phyloP scores from a whole-genome alignment of 1,140 invertebrate species.

The Dryas iulia region DNA sequence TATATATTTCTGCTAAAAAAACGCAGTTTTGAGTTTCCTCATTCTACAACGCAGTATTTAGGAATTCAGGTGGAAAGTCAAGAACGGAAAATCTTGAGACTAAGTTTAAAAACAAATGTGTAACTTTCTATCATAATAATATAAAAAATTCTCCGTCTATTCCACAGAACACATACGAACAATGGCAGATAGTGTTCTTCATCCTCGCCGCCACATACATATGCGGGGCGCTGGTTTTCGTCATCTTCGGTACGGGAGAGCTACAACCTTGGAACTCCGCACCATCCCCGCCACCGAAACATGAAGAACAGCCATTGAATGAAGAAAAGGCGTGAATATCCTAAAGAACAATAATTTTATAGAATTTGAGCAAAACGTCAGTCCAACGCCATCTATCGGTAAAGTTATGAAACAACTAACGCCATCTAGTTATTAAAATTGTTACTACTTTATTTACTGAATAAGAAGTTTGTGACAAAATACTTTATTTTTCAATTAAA shows the following conservation, averaged over 20 bases:
- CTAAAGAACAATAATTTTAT: neutral
- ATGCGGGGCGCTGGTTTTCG: slow-evolving; percentile 85
- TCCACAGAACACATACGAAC: slow-evolving; percentile 85
- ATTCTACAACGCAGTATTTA: no score
- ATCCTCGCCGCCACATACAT: slow-evolving; percentile 88
- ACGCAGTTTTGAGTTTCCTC: no score
- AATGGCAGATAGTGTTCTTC: slow-evolving; percentile 93
- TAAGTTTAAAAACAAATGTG: no score
- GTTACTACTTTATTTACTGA: neutral
- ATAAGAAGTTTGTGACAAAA: no score
- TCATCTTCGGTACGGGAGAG: slow-evolving; percentile 86
- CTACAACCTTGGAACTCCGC: slow-evolving; percentile 84
- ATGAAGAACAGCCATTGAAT: slow-evolving; percentile 51
- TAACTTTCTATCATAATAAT: no score
- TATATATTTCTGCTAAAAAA: no score
- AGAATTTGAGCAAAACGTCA: neutral
- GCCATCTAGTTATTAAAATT: slow-evolving; percentile 4
- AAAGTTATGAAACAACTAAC: slow-evolving; percentile 7
- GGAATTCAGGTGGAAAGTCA: no score
- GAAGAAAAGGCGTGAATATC: slow-evolving; percentile 24
- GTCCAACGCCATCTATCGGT: slow-evolving; percentile 1
- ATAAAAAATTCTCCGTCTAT: no score
- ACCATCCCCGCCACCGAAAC: slow-evolving; percentile 40
- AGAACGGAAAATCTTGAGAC: no score
- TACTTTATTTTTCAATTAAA: no score